Percentiles rank a stretch among this genome's conserved stretches.
These are phyloP conservation scores for Macrotis lagotis DNA, from an alignment of 2,113 vertebrate species.

Conservation along the genomic window DNA sequence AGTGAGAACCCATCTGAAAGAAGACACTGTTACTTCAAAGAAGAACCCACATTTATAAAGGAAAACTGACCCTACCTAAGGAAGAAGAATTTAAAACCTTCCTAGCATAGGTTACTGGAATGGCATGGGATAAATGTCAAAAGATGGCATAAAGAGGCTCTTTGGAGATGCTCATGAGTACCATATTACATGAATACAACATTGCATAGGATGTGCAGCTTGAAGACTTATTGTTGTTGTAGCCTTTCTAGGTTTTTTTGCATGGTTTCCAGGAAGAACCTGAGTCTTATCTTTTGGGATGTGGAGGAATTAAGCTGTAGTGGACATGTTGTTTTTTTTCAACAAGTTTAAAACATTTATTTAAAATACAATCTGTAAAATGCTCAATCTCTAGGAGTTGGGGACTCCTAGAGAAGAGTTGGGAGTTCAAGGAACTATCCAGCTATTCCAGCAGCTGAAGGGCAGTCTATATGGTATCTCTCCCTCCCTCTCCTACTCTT, in stretches of 20 bases:
- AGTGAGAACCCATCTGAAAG: neutral
- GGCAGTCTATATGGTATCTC: constrained; percentile 36
- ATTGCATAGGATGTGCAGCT: neutral
- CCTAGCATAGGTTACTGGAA: neutral
- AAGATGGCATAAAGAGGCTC: neutral
- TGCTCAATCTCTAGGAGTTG: constrained; percentile 80
- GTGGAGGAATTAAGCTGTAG: neutral
- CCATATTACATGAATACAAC: neutral
- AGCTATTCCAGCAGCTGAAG: constrained; percentile 54
- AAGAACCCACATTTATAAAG: neutral
- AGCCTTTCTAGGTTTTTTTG: neutral
- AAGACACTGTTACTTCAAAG: neutral
- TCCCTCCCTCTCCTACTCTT: constrained; percentile 60
- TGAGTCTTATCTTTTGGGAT: neutral
- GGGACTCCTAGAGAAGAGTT: constrained; percentile 63
- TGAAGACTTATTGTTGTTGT: neutral
- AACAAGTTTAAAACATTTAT: constrained; percentile 87
- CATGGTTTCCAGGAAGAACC: neutral
- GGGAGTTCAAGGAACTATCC: constrained; percentile 59
- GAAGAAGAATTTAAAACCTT: neutral
- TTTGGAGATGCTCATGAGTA: neutral
- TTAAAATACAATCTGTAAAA: constrained; percentile 90
- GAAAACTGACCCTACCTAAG: neutral
- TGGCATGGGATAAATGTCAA: neutral
- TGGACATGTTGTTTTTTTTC: neutral